These are phyloP conservation scores for Dryoscopus gambensis DNA, from an alignment of 2,113 vertebrate species.

Conservation along the genomic window DNA sequence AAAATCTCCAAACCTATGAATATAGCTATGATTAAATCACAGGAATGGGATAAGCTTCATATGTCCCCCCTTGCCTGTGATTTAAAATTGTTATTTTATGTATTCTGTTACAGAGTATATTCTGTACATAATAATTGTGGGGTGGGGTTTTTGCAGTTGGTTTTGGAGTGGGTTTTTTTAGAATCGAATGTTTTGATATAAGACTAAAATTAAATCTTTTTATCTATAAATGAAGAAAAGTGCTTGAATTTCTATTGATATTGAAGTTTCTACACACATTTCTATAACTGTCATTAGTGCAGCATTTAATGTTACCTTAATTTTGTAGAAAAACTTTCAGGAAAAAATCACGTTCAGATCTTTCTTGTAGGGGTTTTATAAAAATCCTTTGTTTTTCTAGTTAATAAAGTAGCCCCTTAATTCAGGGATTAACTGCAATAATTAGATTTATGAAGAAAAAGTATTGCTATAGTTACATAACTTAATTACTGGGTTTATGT, in stretches of 20 bases:
- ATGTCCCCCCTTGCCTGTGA: not conserved
- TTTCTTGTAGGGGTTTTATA: not conserved
- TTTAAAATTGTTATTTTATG: not conserved
- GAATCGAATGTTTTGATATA: not conserved
- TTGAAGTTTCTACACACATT: not conserved
- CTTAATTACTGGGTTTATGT: not conserved
- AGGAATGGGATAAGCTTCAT: not conserved
- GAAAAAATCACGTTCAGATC: not conserved
- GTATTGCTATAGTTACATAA: not conserved
- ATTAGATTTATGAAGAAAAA: not conserved
- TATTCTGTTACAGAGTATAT: not conserved
- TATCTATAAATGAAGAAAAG: not conserved
- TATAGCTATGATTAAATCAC: not conserved
- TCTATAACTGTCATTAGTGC: not conserved
- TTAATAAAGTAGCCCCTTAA: not conserved
- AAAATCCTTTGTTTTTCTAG: not conserved
- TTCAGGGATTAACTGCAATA: not conserved
- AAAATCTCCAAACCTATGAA: not conserved
- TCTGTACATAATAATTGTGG: not conserved
- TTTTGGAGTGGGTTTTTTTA: not conserved
- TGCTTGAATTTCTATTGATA: not conserved
- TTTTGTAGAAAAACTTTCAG: not conserved
- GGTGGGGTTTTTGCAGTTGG: not conserved
- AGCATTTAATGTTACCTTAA: not conserved
- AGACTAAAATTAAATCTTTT: not conserved